phyloP scores from a whole-genome alignment of 2,797 vertebrate genomes.

The Enteromius trimaculatus region DNA sequence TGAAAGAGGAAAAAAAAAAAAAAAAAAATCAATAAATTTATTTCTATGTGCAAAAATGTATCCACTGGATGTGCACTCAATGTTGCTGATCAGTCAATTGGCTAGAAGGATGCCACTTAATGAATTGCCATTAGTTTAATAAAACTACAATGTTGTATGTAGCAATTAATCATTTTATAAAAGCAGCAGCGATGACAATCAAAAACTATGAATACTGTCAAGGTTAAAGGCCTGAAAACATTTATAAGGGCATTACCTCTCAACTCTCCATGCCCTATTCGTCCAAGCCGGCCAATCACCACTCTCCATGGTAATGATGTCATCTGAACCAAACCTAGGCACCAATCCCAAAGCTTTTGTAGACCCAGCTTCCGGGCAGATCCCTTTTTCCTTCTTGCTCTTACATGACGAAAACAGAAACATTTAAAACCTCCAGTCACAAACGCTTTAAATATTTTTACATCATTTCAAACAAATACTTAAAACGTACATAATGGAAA shows the following conservation, averaged over 20 bases:
- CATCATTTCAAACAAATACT: not conserved
- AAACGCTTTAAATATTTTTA: not conserved
- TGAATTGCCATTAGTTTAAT: not conserved
- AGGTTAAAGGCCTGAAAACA: not conserved
- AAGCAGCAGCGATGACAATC: not conserved
- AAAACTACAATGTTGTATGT: slow-evolving; percentile 38
- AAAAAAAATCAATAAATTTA: not conserved
- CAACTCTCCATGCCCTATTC: slow-evolving; percentile 96
- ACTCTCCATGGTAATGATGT: slow-evolving; percentile 98
- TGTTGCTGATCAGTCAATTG: not conserved
- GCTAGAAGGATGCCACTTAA: not conserved
- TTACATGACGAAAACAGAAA: slow-evolving; percentile 57
- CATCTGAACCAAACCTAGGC: slow-evolving; percentile 95
- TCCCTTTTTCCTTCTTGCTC: slow-evolving; percentile 96
- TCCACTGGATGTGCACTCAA: not conserved
- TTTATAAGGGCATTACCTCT: slow-evolving; percentile 79
- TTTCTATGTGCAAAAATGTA: not conserved
- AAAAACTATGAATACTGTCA: not conserved
- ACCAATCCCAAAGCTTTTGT: slow-evolving; percentile 99
- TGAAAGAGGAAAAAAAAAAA: slow-evolving; percentile 63
- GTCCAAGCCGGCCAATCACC: slow-evolving; percentile 94
- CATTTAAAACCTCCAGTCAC: slow-evolving; percentile 16
- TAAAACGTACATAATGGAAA: not conserved
- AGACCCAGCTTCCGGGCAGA: slow-evolving; percentile 92
- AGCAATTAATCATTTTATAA: not conserved